Evolutionary conservation across 2,888 invertebrate genomes (phyloP).

Genomic region (Philaethria dido): DNA sequence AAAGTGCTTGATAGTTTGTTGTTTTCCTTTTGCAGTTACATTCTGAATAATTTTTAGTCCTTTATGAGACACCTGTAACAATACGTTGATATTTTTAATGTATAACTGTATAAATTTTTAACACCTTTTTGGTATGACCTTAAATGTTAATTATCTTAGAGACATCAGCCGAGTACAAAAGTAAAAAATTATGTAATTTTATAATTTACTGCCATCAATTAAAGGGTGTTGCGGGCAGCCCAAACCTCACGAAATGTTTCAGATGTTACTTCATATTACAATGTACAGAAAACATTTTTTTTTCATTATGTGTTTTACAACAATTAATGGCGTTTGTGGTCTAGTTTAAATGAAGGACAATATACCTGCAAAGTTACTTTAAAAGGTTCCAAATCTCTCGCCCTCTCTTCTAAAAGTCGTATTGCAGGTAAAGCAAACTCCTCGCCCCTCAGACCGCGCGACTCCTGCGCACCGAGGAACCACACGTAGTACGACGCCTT

Average conservation of each 20-base stretch:
- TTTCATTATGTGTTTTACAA: no score
- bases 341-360: neutral
- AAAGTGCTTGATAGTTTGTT: conserved; percentile 94
- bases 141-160: no score
- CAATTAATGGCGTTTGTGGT: no score
- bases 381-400: conserved; percentile 93
- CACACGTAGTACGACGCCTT: conserved; percentile 96
- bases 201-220: no score
- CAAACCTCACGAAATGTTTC: neutral
- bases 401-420: conserved; percentile 91
- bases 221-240: no score
- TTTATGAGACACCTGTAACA: conserved; percentile 90
- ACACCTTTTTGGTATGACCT: no score
- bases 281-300: no score
- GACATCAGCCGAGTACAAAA: no score
- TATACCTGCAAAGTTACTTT: conserved; percentile 93
- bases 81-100: neutral
- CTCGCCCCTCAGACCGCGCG: conserved; percentile 92
- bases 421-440: conserved; percentile 94
- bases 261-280: no score
- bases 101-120: no score
- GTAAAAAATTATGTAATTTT: no score
- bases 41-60: conserved; percentile 97
- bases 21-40: conserved; percentile 79
- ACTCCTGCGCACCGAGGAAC: conserved; percentile 98